These are phyloP conservation scores for Drosophila pruinosa DNA, from an alignment of 1,140 invertebrate genomes.

Conservation along the genomic window DNA sequence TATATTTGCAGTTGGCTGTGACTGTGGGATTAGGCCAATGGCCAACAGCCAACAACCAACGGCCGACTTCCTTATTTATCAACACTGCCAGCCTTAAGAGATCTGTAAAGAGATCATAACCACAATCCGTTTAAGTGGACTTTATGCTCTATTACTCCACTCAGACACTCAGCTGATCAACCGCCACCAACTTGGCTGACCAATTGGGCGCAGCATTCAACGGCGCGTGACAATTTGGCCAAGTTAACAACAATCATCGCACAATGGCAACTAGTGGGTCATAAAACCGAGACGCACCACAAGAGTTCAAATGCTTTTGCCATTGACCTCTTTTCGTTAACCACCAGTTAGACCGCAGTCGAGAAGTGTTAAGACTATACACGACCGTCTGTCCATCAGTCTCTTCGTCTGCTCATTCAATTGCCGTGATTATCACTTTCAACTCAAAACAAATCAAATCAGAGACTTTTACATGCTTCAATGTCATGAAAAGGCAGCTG, in stretches of 20 bases:
- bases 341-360: constrained; percentile 1
- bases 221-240: constrained; percentile 68
- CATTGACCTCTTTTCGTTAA: constrained; percentile 67
- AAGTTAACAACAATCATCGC: constrained; percentile 32
- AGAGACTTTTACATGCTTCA: constrained; percentile 23
- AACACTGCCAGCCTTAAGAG: constrained; percentile 31
- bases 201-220: constrained; percentile 57
- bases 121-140: constrained; percentile 55
- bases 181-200: constrained; percentile 1
- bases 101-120: constrained; percentile 18
- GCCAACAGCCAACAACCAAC: neutral
- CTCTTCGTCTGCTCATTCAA: constrained; percentile 37
- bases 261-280: constrained; percentile 18
- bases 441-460: constrained; percentile 35
- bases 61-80: constrained; percentile 65
- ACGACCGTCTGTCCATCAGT: neutral
- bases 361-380: constrained; percentile 13
- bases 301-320: constrained; percentile 78
- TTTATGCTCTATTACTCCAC: constrained; percentile 21
- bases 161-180: constrained; percentile 1
- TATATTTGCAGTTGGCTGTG: constrained; percentile 46
- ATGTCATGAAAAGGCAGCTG: constrained; percentile 41
- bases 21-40: constrained; percentile 29
- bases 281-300: constrained; percentile 36
- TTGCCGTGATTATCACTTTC: constrained; percentile 58